These are phyloP conservation scores for Podocnemis expansa DNA, from an alignment of 2,113 vertebrate species.

Conservation along the genomic window DNA sequence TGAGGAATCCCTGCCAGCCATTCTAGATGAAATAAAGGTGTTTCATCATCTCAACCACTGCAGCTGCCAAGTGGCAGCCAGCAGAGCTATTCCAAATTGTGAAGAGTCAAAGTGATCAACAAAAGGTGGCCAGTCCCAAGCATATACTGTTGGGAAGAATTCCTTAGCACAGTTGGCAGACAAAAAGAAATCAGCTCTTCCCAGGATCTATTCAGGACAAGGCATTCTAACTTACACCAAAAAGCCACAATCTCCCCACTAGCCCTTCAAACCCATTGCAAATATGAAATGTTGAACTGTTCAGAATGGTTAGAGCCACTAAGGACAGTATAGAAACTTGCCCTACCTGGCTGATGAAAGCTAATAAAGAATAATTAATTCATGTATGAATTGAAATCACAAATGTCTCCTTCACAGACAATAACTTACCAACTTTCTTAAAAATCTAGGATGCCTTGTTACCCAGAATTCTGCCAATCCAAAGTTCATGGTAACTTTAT, in stretches of 20 bases:
- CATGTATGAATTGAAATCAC: not conserved
- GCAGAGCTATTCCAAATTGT: too few species aligned
- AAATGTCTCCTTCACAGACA: not conserved
- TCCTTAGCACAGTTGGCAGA: not conserved
- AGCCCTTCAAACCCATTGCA: not conserved
- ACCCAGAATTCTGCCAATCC: too few species aligned
- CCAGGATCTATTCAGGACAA: not conserved
- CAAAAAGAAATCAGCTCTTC: not conserved
- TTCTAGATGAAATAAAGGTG: too few species aligned
- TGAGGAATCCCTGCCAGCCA: too few species aligned
- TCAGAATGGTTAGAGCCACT: not conserved
- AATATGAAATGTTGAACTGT: not conserved
- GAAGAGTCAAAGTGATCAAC: too few species aligned
- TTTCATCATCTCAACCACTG: not conserved
- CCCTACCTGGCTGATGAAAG: not conserved
- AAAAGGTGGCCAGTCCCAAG: too few species aligned
- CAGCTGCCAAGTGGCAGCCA: not conserved
- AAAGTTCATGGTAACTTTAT: too few species aligned
- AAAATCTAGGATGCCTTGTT: not conserved
- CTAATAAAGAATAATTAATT: not conserved
- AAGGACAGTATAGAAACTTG: not conserved
- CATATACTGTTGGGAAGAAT: not conserved
- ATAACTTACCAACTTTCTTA: not conserved
- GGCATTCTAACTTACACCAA: not conserved
- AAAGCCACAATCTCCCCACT: not conserved